phyloP scores from a whole-genome alignment of 2,113 vertebrate species.

The Cricetomys ansorgei region DNA sequence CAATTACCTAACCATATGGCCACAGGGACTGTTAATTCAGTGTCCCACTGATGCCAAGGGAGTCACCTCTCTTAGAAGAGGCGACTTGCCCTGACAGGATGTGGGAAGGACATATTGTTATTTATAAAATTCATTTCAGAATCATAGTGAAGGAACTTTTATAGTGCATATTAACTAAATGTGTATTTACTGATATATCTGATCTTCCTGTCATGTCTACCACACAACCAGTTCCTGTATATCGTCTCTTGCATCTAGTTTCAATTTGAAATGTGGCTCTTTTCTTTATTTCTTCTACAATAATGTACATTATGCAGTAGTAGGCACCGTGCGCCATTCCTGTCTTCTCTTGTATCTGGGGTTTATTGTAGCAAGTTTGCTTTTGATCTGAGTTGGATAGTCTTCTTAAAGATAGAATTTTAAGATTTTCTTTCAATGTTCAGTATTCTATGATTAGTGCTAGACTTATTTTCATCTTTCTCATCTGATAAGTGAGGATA shows the following conservation, averaged over 20 bases:
- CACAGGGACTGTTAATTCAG: not conserved
- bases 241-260: not conserved
- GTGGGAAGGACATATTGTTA: not conserved
- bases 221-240: not conserved
- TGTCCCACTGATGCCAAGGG: not conserved
- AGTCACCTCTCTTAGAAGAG: not conserved
- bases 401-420: not conserved
- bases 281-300: not conserved
- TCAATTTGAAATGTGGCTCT: conserved; percentile 9
- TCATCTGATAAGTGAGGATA: not conserved
- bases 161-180: not conserved
- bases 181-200: not conserved
- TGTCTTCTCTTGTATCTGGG: not conserved
- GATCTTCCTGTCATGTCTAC: not conserved
- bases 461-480: not conserved
- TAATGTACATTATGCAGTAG: not conserved
- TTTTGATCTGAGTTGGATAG: not conserved
- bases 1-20: not conserved
- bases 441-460: not conserved
- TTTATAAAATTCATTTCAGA: conserved; percentile 18
- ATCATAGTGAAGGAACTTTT: not conserved
- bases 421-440: not conserved
- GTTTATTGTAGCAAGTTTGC: not conserved
- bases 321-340: not conserved
- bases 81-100: not conserved